These are phyloP conservation scores for Nerophis ophidion DNA, from an alignment of 2,113 vertebrate species.

Conservation along the genomic window DNA sequence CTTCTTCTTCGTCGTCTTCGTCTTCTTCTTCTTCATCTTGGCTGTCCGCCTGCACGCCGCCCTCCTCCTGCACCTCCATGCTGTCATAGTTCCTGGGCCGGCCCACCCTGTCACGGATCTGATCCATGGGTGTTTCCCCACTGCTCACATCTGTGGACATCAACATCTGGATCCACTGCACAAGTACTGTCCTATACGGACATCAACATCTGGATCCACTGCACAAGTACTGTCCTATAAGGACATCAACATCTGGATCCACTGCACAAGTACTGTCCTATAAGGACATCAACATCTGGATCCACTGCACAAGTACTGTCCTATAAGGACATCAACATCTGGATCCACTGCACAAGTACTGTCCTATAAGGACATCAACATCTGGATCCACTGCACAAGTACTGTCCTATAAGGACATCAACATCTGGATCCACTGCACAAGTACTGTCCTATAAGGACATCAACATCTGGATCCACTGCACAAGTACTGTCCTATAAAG, in stretches of 20 bases:
- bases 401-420: not conserved
- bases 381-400: not conserved
- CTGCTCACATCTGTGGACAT: slow-evolving; percentile 73
- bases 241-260: not conserved
- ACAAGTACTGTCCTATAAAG: too few relatives aligned
- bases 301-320: not conserved
- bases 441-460: not conserved
- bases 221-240: too few relatives aligned
- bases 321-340: not conserved
- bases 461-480: not conserved
- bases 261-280: not conserved
- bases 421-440: not conserved
- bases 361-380: not conserved
- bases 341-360: not conserved
- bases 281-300: not conserved
- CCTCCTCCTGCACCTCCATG: slow-evolving; percentile 72
- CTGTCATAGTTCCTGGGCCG: slow-evolving; percentile 77
- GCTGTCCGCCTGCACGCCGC: slow-evolving; percentile 65
- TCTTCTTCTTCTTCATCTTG: slow-evolving; percentile 57
- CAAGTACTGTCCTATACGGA: not conserved
- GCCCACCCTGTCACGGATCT: slow-evolving; percentile 76
- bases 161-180: not conserved
- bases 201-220: not conserved
- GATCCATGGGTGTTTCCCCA: slow-evolving; percentile 70
- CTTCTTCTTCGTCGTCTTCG: slow-evolving; percentile 57